Evolutionary conservation across 2,888 invertebrate species (phyloP).

Genomic region (Epicampocera succincta): DNA sequence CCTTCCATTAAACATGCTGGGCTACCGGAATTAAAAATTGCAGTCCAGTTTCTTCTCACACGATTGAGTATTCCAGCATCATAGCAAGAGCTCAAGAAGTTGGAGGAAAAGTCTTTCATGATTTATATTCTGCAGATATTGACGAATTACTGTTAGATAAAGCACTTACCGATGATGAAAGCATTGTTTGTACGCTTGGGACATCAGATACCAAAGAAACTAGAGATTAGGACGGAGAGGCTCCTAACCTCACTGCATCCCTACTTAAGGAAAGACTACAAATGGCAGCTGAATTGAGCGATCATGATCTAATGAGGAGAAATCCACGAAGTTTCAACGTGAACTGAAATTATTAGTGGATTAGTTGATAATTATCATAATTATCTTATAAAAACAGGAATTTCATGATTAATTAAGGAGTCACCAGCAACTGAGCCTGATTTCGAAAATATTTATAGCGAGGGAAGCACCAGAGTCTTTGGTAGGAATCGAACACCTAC

Average conservation of each 20-base stretch:
- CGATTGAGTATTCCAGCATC: slow-evolving; percentile 12
- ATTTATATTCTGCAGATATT: no score
- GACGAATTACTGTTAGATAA: no score
- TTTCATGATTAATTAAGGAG: slow-evolving; percentile 23
- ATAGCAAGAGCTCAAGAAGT: slow-evolving; percentile 30
- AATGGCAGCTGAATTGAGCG: slow-evolving; percentile 31
- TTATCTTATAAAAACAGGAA: slow-evolving; percentile 43
- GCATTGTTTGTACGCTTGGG: no score
- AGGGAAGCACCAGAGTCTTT: no score
- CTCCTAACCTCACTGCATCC: slow-evolving; percentile 3
- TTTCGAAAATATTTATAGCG: no score
- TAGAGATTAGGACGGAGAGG: slow-evolving; percentile 32
- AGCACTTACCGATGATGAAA: no score
- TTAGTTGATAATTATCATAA: slow-evolving; percentile 38
- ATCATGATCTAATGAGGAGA: slow-evolving; percentile 42
- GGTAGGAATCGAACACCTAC: no score
- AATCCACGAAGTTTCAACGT: slow-evolving; percentile 50
- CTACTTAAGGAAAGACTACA: slow-evolving; percentile 37
- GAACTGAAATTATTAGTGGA: no score
- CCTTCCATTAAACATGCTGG: no score
- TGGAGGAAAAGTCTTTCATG: slow-evolving; percentile 16
- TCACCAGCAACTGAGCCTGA: no score
- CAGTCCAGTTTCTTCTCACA: neutral
- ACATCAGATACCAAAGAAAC: slow-evolving; percentile 33
- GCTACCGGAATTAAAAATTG: no score